phyloP scores from a whole-genome alignment of 1,140 invertebrate genomes.

The Hermetia illucens region DNA sequence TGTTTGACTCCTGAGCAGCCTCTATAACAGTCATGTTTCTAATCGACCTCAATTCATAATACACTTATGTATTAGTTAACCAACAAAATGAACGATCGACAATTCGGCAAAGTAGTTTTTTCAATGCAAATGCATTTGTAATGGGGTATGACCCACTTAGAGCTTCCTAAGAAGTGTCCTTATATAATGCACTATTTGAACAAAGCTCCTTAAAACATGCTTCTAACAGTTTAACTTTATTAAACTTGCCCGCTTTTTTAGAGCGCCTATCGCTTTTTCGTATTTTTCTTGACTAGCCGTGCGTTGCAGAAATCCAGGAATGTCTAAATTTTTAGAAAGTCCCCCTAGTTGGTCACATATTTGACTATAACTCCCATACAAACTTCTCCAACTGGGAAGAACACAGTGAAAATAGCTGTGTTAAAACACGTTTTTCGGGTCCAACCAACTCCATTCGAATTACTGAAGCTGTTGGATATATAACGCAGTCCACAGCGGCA shows the following conservation, averaged over 20 bases:
- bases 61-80: conserved; percentile 41
- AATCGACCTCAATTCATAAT: conserved; percentile 52
- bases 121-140: conserved; percentile 37
- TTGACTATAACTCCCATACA: conserved; percentile 45
- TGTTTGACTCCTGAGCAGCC: too few species aligned
- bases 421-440: conserved; percentile 49
- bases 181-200: conserved; percentile 37
- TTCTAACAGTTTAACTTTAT: conserved; percentile 42
- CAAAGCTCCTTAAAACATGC: conserved; percentile 39
- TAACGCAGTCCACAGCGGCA: conserved; percentile 40
- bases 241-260: conserved; percentile 49
- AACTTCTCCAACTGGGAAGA: conserved; percentile 51
- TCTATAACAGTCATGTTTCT: conserved; percentile 43
- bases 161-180: conserved; percentile 39
- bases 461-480: conserved; percentile 45
- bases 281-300: conserved; percentile 49
- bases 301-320: conserved; percentile 48
- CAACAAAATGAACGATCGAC: conserved; percentile 49
- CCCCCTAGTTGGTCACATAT: conserved; percentile 49
- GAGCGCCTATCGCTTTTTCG: conserved; percentile 37
- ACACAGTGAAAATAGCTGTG: conserved; percentile 45
- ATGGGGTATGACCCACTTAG: conserved; percentile 30
- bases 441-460: conserved; percentile 59
- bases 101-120: conserved; percentile 42
- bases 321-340: conserved; percentile 43